Percentiles rank a stretch among this genome's conserved stretches.
These are phyloP conservation scores for Erpornis zantholeuca DNA, from an alignment of 2,113 vertebrate species.

Conservation along the genomic window DNA sequence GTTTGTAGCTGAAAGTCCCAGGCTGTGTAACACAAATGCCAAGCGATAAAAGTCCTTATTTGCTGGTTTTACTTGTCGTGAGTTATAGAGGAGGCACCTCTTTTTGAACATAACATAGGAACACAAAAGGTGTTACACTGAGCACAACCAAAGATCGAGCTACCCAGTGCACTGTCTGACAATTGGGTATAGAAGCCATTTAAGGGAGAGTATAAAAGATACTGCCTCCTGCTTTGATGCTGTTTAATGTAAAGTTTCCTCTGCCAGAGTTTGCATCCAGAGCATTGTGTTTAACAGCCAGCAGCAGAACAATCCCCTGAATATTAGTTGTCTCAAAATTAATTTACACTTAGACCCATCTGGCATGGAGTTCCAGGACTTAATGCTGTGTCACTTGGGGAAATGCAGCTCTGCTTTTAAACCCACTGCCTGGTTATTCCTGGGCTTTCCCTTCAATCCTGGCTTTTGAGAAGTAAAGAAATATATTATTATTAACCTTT, in stretches of 20 bases:
- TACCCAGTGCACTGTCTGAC: neutral
- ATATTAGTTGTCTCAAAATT: neutral
- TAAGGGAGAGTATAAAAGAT: neutral
- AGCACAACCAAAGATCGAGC: neutral
- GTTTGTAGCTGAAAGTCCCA: neutral
- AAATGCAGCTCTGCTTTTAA: neutral
- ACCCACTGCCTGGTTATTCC: neutral
- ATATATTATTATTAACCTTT: neutral
- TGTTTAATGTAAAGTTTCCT: neutral
- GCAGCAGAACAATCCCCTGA: neutral
- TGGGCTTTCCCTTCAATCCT: neutral
- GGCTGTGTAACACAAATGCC: neutral
- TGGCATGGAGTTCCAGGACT: neutral
- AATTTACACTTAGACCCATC: neutral
- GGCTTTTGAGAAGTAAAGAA: neutral
- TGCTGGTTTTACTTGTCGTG: neutral
- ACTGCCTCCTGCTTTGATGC: neutral
- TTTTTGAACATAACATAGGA: neutral
- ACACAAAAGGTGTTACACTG: neutral
- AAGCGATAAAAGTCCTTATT: neutral
- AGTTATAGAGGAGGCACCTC: neutral
- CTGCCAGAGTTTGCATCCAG: neutral
- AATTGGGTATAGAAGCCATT: neutral
- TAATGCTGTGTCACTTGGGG: neutral
- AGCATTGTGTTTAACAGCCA: neutral